These are phyloP conservation scores for Rhinopithecus roxellana DNA, from an alignment of 2,113 vertebrate species.

Conservation along the genomic window DNA sequence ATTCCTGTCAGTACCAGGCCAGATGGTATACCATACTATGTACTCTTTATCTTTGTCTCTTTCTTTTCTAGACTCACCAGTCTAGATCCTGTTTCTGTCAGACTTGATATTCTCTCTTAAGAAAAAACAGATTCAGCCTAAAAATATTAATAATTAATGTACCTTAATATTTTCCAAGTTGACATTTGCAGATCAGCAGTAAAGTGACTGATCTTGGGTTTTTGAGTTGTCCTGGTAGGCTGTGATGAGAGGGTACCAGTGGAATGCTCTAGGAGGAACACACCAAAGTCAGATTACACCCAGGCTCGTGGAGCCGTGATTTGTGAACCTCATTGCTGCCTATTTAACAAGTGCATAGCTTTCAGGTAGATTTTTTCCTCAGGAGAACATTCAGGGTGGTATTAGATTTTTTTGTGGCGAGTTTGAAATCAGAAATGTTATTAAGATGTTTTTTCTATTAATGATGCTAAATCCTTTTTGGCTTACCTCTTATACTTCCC, in stretches of 20 bases:
- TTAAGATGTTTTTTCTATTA: not conserved
- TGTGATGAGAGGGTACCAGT: not conserved
- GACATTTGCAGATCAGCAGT: not conserved
- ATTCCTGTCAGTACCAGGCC: not conserved
- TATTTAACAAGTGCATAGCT: not conserved
- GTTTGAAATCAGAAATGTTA: not conserved
- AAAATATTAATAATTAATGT: not conserved
- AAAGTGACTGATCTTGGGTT: not conserved
- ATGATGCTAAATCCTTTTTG: not conserved
- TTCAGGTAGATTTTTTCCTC: not conserved
- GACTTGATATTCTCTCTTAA: not conserved
- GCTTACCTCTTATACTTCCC: not conserved
- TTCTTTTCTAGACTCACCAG: not conserved
- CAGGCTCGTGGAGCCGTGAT: not conserved
- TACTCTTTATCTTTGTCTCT: not conserved
- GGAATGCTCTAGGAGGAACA: not conserved
- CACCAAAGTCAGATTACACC: not conserved
- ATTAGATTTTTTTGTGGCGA: not conserved
- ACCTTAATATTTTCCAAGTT: not conserved
- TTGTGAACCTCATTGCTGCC: not conserved
- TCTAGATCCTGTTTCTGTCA: slow-evolving; percentile 12
- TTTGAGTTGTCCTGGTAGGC: not conserved
- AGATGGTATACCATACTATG: not conserved
- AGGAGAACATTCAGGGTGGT: not conserved
- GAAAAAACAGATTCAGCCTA: not conserved